Evolutionary conservation across 1,140 invertebrate species (phyloP).

Genomic region (Zaprionus gabonicus): DNA sequence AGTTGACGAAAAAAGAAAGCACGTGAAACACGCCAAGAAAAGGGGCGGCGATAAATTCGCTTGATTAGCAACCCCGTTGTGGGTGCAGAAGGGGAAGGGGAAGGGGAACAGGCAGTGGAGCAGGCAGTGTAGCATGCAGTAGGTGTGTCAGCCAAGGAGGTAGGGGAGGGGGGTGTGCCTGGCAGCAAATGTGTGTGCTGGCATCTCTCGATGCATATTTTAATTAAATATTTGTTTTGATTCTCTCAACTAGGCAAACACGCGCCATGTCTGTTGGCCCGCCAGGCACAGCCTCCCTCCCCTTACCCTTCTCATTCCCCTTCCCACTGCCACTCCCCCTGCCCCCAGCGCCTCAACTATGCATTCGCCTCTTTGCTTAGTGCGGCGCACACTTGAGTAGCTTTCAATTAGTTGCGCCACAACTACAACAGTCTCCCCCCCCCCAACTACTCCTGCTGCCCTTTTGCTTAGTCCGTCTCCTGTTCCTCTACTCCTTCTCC

Average conservation of each 20-base stretch:
- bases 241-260: conserved; percentile 51
- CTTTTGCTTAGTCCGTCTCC: not conserved
- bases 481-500: too few relatives aligned
- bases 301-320: too few relatives aligned
- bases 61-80: conserved; percentile 41
- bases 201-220: conserved; percentile 60
- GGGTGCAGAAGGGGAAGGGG: not conserved
- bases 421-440: conserved; percentile 46
- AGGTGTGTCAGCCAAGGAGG: not conserved
- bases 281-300: not conserved
- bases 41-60: conserved; percentile 20
- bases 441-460: not conserved
- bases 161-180: not conserved
- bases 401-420: conserved; percentile 83
- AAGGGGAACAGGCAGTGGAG: not conserved
- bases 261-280: not conserved
- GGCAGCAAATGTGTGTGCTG: not conserved
- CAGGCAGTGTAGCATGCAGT: not conserved
- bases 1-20: not conserved
- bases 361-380: conserved; percentile 17
- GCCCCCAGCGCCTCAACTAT: not conserved
- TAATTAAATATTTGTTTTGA: conserved; percentile 77
- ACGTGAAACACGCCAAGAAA: conserved; percentile 3
- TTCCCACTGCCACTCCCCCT: too few relatives aligned
- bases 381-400: conserved; percentile 72